Conservation (phyloP, 2,888 invertebrate species). For the Drosophila vallismaia region DNA sequence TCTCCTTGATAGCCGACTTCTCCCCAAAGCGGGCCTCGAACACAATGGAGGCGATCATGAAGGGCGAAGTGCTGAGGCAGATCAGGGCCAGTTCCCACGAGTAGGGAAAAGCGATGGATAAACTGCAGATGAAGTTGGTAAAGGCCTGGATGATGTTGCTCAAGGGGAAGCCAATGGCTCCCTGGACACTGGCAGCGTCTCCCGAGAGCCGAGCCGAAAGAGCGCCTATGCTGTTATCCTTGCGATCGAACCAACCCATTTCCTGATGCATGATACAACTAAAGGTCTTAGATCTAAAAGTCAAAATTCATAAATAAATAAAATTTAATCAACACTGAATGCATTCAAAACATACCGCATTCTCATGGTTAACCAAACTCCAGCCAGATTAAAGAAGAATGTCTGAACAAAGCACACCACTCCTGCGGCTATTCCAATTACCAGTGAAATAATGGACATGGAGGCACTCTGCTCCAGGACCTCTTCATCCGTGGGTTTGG, state of each 20-base stretch:
- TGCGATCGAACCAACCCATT: conserved; percentile 90
- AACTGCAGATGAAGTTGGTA: conserved; percentile 87
- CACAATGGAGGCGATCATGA: conserved; percentile 88
- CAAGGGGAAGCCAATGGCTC: conserved; percentile 88
- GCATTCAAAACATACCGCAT: conserved; percentile 62
- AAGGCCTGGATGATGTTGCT: conserved; percentile 88
- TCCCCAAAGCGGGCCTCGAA: conserved; percentile 87
- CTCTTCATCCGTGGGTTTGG: conserved; percentile 83
- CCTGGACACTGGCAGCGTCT: conserved; percentile 89
- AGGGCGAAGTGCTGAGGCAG: conserved; percentile 87
- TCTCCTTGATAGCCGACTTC: conserved; percentile 86
- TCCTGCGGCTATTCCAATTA: conserved; percentile 87
- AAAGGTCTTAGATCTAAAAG: conserved; percentile 84
- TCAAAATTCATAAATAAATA: too few relatives aligned
- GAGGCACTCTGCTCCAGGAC: conserved; percentile 85
- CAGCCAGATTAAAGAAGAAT: conserved; percentile 90
- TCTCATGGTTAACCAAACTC: conserved; percentile 89
- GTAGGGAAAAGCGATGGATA: conserved; percentile 86
- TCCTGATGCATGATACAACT: conserved; percentile 88
- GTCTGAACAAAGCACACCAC: conserved; percentile 88
- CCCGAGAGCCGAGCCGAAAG: conserved; percentile 88
- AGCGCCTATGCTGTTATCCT: conserved; percentile 88
- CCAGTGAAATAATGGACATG: conserved; percentile 87
- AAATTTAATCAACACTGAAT: not conserved
- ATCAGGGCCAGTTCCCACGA: conserved; percentile 90